phyloP scores from a whole-genome alignment of 2,888 invertebrate genomes.

The Aphelenchoides bicaudatus region DNA sequence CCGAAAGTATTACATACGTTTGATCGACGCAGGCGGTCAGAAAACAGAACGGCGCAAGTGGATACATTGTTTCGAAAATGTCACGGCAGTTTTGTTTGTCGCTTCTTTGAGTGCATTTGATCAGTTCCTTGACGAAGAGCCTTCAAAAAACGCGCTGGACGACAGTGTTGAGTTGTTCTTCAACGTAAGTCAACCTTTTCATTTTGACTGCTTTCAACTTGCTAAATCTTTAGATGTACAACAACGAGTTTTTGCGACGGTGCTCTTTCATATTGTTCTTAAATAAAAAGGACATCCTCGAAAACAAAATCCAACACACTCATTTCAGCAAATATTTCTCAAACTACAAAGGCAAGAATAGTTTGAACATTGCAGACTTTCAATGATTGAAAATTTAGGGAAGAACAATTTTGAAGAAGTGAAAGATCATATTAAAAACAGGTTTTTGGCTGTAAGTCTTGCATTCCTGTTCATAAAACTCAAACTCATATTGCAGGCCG shows the following conservation, averaged over 20 bases:
- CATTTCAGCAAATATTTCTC: slow-evolving; percentile 34
- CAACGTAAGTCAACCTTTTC: too few species aligned
- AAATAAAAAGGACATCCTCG: slow-evolving; percentile 35
- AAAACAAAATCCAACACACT: slow-evolving; percentile 30
- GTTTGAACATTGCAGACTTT: slow-evolving; percentile 18
- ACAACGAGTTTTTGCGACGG: slow-evolving; percentile 27
- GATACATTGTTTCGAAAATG: slow-evolving; percentile 30
- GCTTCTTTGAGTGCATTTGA: slow-evolving; percentile 31
- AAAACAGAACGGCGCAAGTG: slow-evolving; percentile 37
- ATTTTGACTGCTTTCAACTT: too few species aligned
- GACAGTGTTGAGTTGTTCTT: slow-evolving; percentile 31
- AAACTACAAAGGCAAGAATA: slow-evolving; percentile 25
- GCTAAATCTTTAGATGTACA: too few species aligned
- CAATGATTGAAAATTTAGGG: slow-evolving; percentile 19
- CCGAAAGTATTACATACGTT: slow-evolving; percentile 30
- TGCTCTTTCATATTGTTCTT: slow-evolving; percentile 36
- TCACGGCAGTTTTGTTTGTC: slow-evolving; percentile 35
- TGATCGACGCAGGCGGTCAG: slow-evolving; percentile 38
- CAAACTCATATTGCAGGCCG: slow-evolving; percentile 11
- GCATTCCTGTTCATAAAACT: not conserved
- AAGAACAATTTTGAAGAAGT: slow-evolving; percentile 27
- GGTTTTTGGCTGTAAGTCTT: slow-evolving; percentile 24
- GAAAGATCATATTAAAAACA: slow-evolving; percentile 27
- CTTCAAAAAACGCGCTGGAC: slow-evolving; percentile 33
- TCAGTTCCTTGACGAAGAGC: slow-evolving; percentile 34